A percentile compares a stretch with the other conserved stretches of the same genome.
These are phyloP conservation scores for Myotis vivesi DNA, from an alignment of 2,797 vertebrate genomes.

Conservation along the genomic window DNA sequence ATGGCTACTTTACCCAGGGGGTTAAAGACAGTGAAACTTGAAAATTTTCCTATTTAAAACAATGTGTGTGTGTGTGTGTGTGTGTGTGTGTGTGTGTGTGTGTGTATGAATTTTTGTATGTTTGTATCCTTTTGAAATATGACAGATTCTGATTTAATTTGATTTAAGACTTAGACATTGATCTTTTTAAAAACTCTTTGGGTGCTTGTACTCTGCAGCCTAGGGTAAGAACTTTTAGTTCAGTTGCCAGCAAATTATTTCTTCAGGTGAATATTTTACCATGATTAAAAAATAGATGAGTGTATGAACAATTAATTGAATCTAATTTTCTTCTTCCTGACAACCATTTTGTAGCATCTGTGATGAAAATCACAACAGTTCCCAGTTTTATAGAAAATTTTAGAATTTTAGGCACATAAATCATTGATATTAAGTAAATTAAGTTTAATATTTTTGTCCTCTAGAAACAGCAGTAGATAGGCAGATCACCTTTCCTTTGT, in stretches of 20 bases:
- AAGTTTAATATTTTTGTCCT: slow-evolving; percentile 82
- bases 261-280: slow-evolving; percentile 38
- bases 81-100: neutral
- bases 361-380: slow-evolving; percentile 52
- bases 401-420: slow-evolving; percentile 67
- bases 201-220: neutral
- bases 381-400: slow-evolving; percentile 45
- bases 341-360: slow-evolving; percentile 15
- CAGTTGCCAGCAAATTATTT: slow-evolving; percentile 1
- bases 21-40: slow-evolving; percentile 6
- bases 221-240: slow-evolving; percentile 29
- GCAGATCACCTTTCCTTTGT: slow-evolving; percentile 96
- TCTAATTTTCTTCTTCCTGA: slow-evolving; percentile 7
- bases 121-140: neutral
- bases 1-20: neutral
- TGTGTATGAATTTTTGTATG: neutral
- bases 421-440: slow-evolving; percentile 72
- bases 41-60: slow-evolving; percentile 28
- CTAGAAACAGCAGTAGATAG: slow-evolving; percentile 96
- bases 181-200: slow-evolving; percentile 14
- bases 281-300: slow-evolving; percentile 23
- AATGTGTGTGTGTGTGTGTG: neutral
- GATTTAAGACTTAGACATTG: neutral
- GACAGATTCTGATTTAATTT: slow-evolving; percentile 17
- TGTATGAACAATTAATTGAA: neutral